These are phyloP conservation scores for Dromaius novaehollandiae DNA, from an alignment of 2,113 vertebrate species.

Conservation along the genomic window DNA sequence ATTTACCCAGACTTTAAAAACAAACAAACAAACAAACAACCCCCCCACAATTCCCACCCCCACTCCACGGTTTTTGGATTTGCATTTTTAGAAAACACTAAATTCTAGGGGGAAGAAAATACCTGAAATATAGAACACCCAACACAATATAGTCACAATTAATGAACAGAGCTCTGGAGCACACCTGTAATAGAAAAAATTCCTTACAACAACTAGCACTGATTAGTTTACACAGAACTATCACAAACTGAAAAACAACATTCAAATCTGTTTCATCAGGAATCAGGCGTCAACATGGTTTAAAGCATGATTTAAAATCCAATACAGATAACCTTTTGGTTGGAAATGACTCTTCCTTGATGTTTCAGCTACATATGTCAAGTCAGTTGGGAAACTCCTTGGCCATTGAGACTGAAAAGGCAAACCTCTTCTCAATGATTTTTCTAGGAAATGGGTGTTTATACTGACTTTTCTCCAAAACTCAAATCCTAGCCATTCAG, in stretches of 20 bases:
- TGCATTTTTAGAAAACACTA: not conserved
- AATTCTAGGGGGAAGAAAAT: not conserved
- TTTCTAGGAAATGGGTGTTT: not conserved
- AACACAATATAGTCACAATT: not conserved
- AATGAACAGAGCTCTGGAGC: not conserved
- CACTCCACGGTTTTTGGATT: not conserved
- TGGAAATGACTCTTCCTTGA: not conserved
- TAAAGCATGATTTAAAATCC: too few relatives aligned
- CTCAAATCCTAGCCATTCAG: not conserved
- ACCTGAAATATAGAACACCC: not conserved
- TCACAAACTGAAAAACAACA: not conserved
- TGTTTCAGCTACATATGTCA: not conserved
- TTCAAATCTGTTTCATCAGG: not conserved
- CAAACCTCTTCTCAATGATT: not conserved
- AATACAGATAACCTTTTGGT: not conserved
- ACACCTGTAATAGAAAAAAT: not conserved
- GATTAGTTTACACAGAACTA: not conserved
- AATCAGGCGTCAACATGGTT: not conserved
- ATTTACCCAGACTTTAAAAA: not conserved
- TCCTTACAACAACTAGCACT: not conserved
- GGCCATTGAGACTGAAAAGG: not conserved
- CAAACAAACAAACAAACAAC: not conserved
- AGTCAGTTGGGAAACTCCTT: not conserved
- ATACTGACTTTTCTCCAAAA: not conserved
- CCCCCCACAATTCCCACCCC: too few relatives aligned